Evolutionary conservation across 2,888 invertebrate species (phyloP).

Genomic region (Agonopterix arenella): DNA sequence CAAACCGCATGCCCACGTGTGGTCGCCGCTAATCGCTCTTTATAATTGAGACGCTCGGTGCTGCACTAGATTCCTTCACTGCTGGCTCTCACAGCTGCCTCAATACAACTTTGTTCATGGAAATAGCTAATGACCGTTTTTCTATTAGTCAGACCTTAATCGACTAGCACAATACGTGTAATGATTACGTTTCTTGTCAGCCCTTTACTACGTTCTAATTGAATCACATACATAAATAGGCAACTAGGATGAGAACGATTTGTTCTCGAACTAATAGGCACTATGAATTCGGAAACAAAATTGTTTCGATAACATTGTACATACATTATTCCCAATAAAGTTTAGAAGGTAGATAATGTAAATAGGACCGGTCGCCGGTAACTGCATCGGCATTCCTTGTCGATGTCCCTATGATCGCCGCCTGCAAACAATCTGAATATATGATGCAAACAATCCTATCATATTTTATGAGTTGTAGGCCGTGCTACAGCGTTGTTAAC

Average conservation of each 20-base stretch:
- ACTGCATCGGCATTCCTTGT: slow-evolving; percentile 18
- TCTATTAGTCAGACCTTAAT: too few species aligned
- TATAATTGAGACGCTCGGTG: slow-evolving; percentile 19
- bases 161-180: too few species aligned
- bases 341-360: slow-evolving; percentile 14
- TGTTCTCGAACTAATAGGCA: too few species aligned
- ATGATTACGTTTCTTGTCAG: too few species aligned
- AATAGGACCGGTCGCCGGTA: slow-evolving; percentile 18
- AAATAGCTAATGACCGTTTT: too few species aligned
- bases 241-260: too few species aligned
- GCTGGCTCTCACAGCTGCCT: background rate
- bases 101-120: too few species aligned
- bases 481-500: background rate
- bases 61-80: slow-evolving; percentile 9
- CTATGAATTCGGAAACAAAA: background rate
- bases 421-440: slow-evolving; percentile 12
- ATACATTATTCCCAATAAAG: slow-evolving; percentile 9
- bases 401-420: slow-evolving; percentile 15
- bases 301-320: slow-evolving; percentile 12
- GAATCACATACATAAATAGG: too few species aligned
- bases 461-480: background rate
- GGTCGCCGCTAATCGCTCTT: slow-evolving; percentile 20
- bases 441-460: too few species aligned
- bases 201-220: too few species aligned
- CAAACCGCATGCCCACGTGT: slow-evolving; percentile 27